phyloP scores from a whole-genome alignment of 2,113 vertebrate species.

The Sterrhoptilus dennistouni region DNA sequence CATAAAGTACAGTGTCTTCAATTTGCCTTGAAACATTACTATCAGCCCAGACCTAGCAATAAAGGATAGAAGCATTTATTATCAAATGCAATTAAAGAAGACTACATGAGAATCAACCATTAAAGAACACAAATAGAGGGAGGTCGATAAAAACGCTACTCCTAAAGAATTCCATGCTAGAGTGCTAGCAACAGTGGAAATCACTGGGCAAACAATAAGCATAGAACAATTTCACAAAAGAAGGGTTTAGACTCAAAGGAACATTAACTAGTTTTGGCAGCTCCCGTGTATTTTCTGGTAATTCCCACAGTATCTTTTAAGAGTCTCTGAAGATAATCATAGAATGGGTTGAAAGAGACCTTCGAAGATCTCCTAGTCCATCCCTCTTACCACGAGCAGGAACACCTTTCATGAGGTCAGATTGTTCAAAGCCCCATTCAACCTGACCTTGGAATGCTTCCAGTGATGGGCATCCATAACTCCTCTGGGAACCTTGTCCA shows the following conservation, averaged over 20 bases:
- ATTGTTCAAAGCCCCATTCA: not conserved
- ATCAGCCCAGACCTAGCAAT: slow-evolving; percentile 86
- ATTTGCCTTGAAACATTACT: slow-evolving; percentile 90
- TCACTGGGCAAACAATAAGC: not conserved
- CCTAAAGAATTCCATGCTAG: not conserved
- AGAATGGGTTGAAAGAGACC: not conserved
- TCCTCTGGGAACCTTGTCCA: not conserved
- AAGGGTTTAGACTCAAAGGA: not conserved
- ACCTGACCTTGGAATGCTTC: not conserved
- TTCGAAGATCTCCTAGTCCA: not conserved
- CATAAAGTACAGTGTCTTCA: slow-evolving; percentile 92
- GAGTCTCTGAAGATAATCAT: not conserved
- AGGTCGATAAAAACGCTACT: accelerated
- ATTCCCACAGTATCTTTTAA: not conserved
- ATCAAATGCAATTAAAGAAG: not conserved
- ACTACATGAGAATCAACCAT: not conserved
- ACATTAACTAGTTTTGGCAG: not conserved
- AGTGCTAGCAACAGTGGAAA: not conserved
- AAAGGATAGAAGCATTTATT: not conserved
- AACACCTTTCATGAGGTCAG: not conserved
- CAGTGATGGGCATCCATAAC: accelerated
- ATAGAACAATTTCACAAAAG: not conserved
- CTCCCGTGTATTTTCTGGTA: not conserved
- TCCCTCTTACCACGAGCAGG: accelerated
- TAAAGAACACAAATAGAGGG: not conserved